These are phyloP conservation scores for Armadillidium nasatum DNA, from an alignment of 1,140 invertebrate genomes.

Conservation along the genomic window DNA sequence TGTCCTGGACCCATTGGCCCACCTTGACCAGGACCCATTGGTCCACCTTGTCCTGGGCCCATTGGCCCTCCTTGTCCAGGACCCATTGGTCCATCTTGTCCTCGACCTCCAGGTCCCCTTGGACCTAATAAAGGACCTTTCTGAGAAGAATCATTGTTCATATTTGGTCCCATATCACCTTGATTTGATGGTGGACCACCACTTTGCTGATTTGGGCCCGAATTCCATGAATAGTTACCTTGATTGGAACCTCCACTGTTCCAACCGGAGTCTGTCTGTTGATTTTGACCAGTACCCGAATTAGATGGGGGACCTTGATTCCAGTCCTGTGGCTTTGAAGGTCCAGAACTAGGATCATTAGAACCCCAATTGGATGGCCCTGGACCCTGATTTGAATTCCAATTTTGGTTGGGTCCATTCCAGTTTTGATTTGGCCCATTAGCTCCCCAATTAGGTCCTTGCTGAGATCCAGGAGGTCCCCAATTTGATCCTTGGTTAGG, in stretches of 20 bases:
- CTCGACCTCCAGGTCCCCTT: background rate
- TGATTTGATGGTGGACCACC: background rate
- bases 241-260: background rate
- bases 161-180: background rate
- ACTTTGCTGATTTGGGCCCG: background rate
- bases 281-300: background rate
- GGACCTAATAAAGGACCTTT: background rate
- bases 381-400: background rate
- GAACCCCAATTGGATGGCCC: background rate
- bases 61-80: background rate
- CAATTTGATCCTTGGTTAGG: background rate
- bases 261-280: background rate
- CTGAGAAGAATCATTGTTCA: background rate
- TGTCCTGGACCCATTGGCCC: background rate
- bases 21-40: background rate
- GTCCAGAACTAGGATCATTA: background rate
- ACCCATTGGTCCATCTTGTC: background rate
- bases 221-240: background rate
- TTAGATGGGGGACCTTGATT: background rate
- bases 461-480: background rate
- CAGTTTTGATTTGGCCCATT: background rate
- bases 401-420: constrained; percentile 1
- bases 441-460: background rate
- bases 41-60: background rate
- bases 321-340: background rate